phyloP scores from a whole-genome alignment of 2,113 vertebrate species.

The Mormoops blainvillei region DNA sequence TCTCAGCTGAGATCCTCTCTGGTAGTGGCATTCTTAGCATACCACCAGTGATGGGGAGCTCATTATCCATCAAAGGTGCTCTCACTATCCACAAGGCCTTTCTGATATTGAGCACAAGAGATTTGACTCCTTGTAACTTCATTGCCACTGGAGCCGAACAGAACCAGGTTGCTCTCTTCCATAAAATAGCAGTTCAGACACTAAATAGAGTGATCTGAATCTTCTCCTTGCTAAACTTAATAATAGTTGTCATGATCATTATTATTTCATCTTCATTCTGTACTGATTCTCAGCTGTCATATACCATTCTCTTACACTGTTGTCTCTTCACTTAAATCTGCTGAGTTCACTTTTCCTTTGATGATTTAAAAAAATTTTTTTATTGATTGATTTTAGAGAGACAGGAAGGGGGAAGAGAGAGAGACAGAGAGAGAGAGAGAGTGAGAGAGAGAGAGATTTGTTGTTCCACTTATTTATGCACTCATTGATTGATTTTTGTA shows the following conservation, averaged over 20 bases:
- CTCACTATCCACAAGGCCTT: not conserved
- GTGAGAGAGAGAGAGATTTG: no score
- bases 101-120: not conserved
- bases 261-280: not conserved
- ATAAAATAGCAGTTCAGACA: not conserved
- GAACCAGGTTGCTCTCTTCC: not conserved
- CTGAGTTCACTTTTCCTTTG: not conserved
- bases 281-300: not conserved
- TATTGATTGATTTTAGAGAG: no score
- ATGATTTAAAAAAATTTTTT: not conserved
- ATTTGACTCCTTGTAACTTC: not conserved
- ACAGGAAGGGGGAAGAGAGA: no score
- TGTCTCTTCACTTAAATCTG: not conserved
- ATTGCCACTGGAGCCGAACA: not conserved
- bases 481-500: no score
- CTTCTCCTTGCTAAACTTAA: not conserved
- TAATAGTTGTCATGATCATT: no score
- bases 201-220: not conserved
- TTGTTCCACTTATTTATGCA: no score
- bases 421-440: no score
- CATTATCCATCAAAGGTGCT: not conserved
- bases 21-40: not conserved
- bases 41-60: not conserved
- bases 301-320: not conserved
- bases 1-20: not conserved